Conservation (phyloP, 2,888 invertebrate genomes). For the Torymus tubicola region DNA sequence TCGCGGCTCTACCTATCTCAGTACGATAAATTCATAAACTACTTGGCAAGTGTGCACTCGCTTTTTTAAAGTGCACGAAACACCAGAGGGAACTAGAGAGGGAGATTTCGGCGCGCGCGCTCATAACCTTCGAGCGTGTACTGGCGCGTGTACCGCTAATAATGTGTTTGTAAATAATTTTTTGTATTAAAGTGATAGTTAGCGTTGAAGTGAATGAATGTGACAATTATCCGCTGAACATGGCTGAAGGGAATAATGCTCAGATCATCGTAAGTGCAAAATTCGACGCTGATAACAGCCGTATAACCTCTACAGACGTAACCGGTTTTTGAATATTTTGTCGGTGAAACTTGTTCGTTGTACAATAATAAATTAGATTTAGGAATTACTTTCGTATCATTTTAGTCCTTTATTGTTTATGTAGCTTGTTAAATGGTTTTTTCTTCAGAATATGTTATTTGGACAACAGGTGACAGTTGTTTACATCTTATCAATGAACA, state of each 20-base stretch:
- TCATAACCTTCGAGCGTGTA: conserved; percentile 14
- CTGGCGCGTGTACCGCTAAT: conserved; percentile 20
- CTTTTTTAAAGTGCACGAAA: background rate
- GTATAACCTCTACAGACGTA: conserved; percentile 40
- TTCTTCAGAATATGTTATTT: no score
- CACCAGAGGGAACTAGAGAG: background rate
- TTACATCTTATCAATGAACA: no score
- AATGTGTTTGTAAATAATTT: conserved; percentile 35
- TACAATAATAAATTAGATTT: background rate
- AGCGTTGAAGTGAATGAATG: conserved; percentile 8
- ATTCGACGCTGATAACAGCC: conserved; percentile 17
- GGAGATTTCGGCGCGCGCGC: conserved; percentile 35
- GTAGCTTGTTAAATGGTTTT: no score
- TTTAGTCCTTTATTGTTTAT: background rate
- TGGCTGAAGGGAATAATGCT: conserved; percentile 67
- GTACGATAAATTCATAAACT: no score
- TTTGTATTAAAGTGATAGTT: conserved; percentile 9
- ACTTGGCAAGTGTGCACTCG: no score
- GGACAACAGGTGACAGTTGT: no score
- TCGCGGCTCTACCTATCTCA: no score
- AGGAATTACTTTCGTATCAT: conserved; percentile 2
- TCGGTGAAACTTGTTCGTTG: conserved; percentile 1
- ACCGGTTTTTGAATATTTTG: conserved; percentile 31
- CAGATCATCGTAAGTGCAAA: conserved; percentile 69
- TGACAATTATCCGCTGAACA: conserved; percentile 49